A percentile compares a stretch with the other conserved stretches of the same genome.
Evolutionary conservation across 2,888 invertebrate species (phyloP).

Genomic region (Tiphia femorata): DNA sequence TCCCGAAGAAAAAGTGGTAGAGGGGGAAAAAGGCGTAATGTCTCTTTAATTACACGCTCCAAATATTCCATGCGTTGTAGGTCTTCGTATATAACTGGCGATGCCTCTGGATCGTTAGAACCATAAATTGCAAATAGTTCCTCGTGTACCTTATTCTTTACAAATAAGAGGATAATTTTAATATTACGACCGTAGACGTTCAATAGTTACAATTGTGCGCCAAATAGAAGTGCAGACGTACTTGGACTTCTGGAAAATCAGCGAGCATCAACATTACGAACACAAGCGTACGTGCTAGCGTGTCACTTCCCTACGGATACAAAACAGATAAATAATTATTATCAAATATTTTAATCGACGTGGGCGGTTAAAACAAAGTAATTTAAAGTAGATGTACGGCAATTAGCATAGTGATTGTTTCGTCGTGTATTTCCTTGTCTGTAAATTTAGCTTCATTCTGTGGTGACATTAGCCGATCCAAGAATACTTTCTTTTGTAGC

Average conservation of each 20-base stretch:
- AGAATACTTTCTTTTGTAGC: not conserved
- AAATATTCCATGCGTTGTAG: conserved; percentile 72
- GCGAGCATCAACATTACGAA: conserved; percentile 2
- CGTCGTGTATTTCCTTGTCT: not conserved
- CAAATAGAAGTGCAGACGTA: no score
- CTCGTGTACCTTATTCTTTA: conserved; percentile 63
- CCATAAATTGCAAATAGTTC: conserved; percentile 71
- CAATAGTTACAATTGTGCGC: no score
- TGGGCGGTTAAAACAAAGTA: no score
- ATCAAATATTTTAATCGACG: not conserved
- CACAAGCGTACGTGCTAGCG: not conserved
- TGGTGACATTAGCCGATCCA: not conserved
- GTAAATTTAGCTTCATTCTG: not conserved
- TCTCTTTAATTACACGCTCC: conserved; percentile 74
- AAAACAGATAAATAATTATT: not conserved
- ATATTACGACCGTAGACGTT: no score
- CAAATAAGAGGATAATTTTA: no score
- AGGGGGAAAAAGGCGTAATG: conserved; percentile 73
- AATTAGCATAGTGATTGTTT: not conserved
- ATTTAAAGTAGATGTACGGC: no score
- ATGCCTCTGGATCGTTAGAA: conserved; percentile 59
- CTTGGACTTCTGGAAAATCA: not conserved
- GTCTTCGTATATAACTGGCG: conserved; percentile 69
- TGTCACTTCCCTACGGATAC: not conserved
- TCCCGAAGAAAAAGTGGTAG: conserved; percentile 71